phyloP scores from a whole-genome alignment of 2,888 invertebrate genomes.

The Neoitamus cyanurus region DNA sequence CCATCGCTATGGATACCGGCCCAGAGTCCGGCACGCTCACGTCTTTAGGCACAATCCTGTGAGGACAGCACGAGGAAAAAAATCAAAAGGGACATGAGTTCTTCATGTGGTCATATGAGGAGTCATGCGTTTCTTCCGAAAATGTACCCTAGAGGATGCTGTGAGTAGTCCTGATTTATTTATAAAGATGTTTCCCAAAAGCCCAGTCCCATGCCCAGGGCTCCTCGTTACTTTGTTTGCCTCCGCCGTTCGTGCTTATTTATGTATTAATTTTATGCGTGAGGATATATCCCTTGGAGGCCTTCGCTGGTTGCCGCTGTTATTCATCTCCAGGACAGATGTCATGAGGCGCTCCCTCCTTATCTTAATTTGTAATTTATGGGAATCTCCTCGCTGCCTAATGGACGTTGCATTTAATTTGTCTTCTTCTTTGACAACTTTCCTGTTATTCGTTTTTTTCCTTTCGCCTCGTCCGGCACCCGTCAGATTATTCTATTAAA shows the following conservation, averaged over 20 bases:
- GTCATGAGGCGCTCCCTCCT: neutral
- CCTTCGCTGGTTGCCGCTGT: neutral
- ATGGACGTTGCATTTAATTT: slow-evolving; percentile 18
- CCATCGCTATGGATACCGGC: neutral
- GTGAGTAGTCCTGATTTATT: slow-evolving; percentile 48
- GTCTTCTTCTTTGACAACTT: neutral
- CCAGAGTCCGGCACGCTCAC: neutral
- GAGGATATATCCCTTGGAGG: neutral
- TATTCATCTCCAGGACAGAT: neutral
- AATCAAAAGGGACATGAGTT: slow-evolving; percentile 52
- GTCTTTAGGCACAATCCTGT: neutral
- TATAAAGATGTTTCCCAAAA: neutral
- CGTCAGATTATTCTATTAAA: neutral
- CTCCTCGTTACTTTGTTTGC: neutral
- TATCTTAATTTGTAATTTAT: slow-evolving; percentile 25
- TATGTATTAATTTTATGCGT: slow-evolving; percentile 24
- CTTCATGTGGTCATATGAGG: slow-evolving; percentile 49
- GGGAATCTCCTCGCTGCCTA: neutral
- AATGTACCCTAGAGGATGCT: slow-evolving; percentile 51
- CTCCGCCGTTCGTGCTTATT: neutral
- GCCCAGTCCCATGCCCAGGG: neutral
- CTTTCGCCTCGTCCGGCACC: neutral
- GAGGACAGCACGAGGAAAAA: neutral
- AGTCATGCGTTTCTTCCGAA: slow-evolving; percentile 53
- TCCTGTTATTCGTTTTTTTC: neutral